Conservation (phyloP, 2,888 invertebrate species). For the Aplocera efformata region DNA sequence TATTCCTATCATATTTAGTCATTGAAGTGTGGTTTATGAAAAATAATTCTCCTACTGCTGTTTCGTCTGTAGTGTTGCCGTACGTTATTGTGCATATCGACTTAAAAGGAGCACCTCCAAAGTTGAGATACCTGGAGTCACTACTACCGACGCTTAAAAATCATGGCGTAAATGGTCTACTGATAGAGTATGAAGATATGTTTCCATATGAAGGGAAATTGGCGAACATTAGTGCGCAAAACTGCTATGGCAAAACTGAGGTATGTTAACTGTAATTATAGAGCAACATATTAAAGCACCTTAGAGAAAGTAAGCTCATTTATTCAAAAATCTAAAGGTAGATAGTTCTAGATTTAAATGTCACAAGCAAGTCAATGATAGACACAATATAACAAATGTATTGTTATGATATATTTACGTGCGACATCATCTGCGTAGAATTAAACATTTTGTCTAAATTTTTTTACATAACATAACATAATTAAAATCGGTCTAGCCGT, state of each 20-base stretch:
- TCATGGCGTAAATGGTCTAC: slow-evolving; percentile 87
- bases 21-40: slow-evolving; percentile 8
- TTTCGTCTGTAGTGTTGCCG: slow-evolving; percentile 32
- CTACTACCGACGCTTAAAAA: slow-evolving; percentile 82
- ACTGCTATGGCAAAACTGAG: slow-evolving; percentile 80
- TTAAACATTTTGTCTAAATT: no score
- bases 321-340: no score
- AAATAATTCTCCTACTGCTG: background rate
- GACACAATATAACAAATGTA: no score
- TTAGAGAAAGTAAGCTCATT: no score
- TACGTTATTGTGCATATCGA: slow-evolving; percentile 90
- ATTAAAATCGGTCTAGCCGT: no score
- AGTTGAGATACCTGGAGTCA: slow-evolving; percentile 79
- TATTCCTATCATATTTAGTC: slow-evolving; percentile 15
- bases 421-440: no score
- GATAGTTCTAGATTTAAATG: no score
- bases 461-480: no score
- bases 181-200: slow-evolving; percentile 94
- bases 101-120: slow-evolving; percentile 91
- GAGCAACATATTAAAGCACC: no score
- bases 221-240: slow-evolving; percentile 80
- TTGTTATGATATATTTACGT: no score
- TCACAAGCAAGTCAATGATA: no score
- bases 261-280: slow-evolving; percentile 40
- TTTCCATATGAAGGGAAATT: slow-evolving; percentile 86